Evolutionary conservation across 2,113 vertebrate species (phyloP), one percentile per base, ranked within the genome.

Genomic region (Gymnobelideus leadbeateri): DNA sequence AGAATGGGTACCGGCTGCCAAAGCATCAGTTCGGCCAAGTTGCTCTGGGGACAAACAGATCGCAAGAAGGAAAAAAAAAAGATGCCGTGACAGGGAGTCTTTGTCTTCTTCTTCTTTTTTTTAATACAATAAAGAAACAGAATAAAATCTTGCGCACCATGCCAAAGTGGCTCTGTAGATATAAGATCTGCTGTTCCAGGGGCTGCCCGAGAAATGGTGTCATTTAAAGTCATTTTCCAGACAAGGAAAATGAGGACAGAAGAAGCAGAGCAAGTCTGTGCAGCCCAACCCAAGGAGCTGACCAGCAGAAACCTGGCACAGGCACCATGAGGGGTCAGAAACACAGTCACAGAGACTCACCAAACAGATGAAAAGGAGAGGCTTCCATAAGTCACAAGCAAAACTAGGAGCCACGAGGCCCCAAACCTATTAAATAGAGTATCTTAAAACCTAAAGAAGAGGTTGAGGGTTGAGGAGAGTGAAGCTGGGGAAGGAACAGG

Each of bases 1-100:
- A 57, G 46, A n/a, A 92, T 90, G 92, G 92, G 92, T 92, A 91
- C 84, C 91, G 50, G 57, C 54, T 51, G 94, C 10, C 77, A 91
- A 94, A 93, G 25, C 0, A 0, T 61, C 61, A 84, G 77, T 57
- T 95, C 91, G 91, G 52, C n/a, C 24, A 37, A 91, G 91, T 89
- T 28, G 3, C 94, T 89, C 46, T 16, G 31, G n/a, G 89, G 50
- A 92, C 16, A 94, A 51, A 90, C 92, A 46, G 53, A 89, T 91
- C 47, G 26, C 90, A 37, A n/a, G 31, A 51, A 95, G 52, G 93
- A 12, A 51, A 89, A 51, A 89, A 55, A 90, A 89, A 95, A 19
- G 93, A 28, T 57, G 57, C 28, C 47, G 51, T 28, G 0, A 53
- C 37, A 51, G 24, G 91, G 52, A 43, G 92, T 31, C 31, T 31